A percentile compares a stretch with the other conserved stretches of the same genome.
These are phyloP conservation scores for Poeciliopsis retropinna DNA, from an alignment of 2,113 vertebrate species.

Conservation along the genomic window DNA sequence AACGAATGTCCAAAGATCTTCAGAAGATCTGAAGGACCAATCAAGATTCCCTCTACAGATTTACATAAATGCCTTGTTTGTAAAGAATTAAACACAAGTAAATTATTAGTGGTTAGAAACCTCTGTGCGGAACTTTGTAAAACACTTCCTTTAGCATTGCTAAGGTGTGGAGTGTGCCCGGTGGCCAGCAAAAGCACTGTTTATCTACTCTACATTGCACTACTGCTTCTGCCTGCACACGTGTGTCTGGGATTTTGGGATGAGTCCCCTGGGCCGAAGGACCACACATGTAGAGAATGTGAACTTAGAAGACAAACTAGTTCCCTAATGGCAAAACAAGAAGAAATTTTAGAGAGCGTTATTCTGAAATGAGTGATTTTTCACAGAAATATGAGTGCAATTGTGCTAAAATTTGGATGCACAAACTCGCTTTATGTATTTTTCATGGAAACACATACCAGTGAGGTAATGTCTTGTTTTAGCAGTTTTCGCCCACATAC, in stretches of 20 bases:
- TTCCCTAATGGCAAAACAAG: conserved; percentile 38
- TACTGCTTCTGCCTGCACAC: conserved; percentile 80
- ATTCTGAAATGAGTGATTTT: conserved; percentile 29
- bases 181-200: conserved; percentile 73
- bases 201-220: conserved; percentile 76
- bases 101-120: neutral
- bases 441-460: conserved; percentile 45
- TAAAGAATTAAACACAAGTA: neutral
- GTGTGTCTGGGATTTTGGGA: conserved; percentile 80
- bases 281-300: conserved; percentile 84
- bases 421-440: conserved; percentile 10
- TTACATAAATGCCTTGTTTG: neutral
- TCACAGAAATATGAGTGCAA: conserved; percentile 2
- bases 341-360: conserved; percentile 29
- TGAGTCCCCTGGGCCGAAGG: conserved; percentile 75
- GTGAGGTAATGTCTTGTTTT: conserved; percentile 68
- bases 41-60: neutral
- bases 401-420: conserved; percentile 2
- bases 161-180: conserved; percentile 68
- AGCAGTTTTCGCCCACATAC: conserved; percentile 46
- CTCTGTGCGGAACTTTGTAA: conserved; percentile 13
- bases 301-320: conserved; percentile 64
- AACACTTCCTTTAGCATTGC: conserved; percentile 51
- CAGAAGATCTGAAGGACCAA: neutral
- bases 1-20: neutral